Conservation (phyloP, 2,797 vertebrate genomes). For the Odontamblyopus rebecca region DNA sequence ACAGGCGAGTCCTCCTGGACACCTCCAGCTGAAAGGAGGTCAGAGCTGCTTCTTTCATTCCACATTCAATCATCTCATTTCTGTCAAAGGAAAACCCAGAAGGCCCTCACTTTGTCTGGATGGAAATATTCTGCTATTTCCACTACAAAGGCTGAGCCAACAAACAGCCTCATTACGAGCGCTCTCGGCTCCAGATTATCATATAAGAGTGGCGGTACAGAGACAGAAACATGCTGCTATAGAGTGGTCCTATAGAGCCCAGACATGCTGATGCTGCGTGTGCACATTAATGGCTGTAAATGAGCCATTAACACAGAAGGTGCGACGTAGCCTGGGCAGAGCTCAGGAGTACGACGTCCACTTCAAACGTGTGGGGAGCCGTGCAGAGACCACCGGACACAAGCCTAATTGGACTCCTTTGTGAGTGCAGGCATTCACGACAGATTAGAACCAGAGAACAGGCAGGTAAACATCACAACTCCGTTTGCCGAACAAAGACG, state of each 20-base stretch:
- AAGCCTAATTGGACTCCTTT: slow-evolving; percentile 64
- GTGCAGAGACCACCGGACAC: slow-evolving; percentile 50
- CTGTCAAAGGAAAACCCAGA: slow-evolving; percentile 29
- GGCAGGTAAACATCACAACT: slow-evolving; percentile 59
- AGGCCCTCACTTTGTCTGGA: slow-evolving; percentile 31
- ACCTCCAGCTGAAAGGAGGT: slow-evolving; percentile 12
- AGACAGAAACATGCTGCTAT: slow-evolving; percentile 21
- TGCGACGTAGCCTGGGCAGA: slow-evolving; percentile 64
- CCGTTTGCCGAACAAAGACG: slow-evolving; percentile 66
- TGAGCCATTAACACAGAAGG: slow-evolving; percentile 80
- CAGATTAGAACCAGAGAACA: slow-evolving; percentile 52
- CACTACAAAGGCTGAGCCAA: slow-evolving; percentile 48
- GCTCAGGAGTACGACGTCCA: slow-evolving; percentile 69
- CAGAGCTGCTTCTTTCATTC: slow-evolving; percentile 29
- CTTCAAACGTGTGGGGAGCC: slow-evolving; percentile 71
- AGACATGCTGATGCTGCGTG: slow-evolving; percentile 70
- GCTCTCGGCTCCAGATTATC: slow-evolving; percentile 49
- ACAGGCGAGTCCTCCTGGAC: neutral
- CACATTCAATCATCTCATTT: slow-evolving; percentile 43
- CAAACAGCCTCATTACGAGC: slow-evolving; percentile 42
- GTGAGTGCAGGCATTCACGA: slow-evolving; percentile 65
- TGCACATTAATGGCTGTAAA: slow-evolving; percentile 73
- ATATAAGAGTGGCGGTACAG: slow-evolving; percentile 53
- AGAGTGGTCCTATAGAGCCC: slow-evolving; percentile 43
- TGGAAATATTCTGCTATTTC: slow-evolving; percentile 52